Conservation (phyloP, 2,797 vertebrate genomes). For the Sebastes steindachneri region DNA sequence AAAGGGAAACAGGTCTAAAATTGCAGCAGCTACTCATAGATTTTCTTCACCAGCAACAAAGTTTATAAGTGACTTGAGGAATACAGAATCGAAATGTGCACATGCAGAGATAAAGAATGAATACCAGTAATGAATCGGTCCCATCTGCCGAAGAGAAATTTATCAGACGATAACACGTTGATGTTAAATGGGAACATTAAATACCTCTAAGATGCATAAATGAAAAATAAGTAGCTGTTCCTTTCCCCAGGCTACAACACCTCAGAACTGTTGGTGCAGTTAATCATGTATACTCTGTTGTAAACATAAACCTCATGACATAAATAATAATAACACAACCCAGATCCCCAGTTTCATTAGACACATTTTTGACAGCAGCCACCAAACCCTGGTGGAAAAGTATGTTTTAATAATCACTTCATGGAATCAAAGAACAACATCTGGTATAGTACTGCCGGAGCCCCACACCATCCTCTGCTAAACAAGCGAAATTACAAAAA, state of each 20-base stretch:
- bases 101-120: background rate
- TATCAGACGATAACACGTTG: background rate
- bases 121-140: background rate
- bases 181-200: constrained; percentile 14
- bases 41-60: background rate
- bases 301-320: constrained; percentile 34
- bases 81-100: background rate
- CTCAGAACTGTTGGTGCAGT: constrained; percentile 24
- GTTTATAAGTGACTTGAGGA: background rate
- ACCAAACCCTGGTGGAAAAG: constrained; percentile 46
- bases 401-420: constrained; percentile 61
- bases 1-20: background rate
- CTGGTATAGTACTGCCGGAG: constrained; percentile 52
- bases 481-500: constrained; percentile 48
- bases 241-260: constrained; percentile 3
- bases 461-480: constrained; percentile 20
- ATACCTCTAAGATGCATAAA: background rate
- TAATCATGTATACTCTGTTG: constrained; percentile 31
- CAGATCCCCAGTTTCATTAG: constrained; percentile 44
- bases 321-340: constrained; percentile 45
- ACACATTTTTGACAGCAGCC: constrained; percentile 47
- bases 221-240: constrained; percentile 14
- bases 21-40: background rate
- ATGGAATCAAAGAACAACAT: constrained; percentile 57
- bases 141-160: background rate